Conservation (phyloP, 2,113 vertebrate species). For the Apteryx mantelli region DNA sequence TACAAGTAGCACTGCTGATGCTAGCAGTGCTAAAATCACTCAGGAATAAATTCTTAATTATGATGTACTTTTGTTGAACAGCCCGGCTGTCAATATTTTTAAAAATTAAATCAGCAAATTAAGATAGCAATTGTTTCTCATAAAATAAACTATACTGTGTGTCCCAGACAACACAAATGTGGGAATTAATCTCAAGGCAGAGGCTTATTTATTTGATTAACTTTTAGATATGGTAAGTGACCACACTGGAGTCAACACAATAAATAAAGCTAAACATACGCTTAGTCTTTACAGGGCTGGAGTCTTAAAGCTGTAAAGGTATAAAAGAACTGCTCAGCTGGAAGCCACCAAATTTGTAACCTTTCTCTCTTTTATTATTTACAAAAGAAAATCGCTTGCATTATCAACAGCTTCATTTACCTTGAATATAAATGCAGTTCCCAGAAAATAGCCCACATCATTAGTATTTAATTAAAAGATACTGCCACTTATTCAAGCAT, state of each 20-base stretch:
- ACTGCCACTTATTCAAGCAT: neutral
- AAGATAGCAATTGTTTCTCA: conserved; percentile 13
- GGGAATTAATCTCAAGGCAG: conserved; percentile 32
- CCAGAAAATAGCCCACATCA: neutral
- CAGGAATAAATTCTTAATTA: neutral
- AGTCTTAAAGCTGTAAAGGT: conserved; percentile 19
- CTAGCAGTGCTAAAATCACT: neutral
- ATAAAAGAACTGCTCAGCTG: neutral
- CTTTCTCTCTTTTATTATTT: neutral
- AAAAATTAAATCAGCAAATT: conserved; percentile 26
- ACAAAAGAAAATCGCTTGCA: neutral
- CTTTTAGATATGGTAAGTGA: conserved; percentile 36
- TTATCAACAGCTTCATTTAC: conserved; percentile 1
- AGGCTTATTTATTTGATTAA: conserved; percentile 39
- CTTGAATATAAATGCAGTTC: neutral
- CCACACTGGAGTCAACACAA: neutral
- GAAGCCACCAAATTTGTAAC: conserved; percentile 9
- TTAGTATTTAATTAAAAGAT: conserved; percentile 9
- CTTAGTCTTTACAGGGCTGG: neutral
- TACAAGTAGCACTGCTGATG: neutral
- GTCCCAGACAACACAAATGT: neutral
- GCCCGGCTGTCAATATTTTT: conserved; percentile 10
- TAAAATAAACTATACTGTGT: conserved; percentile 23
- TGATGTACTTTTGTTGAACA: neutral
- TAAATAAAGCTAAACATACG: conserved; percentile 16